Percentiles rank a stretch among this genome's conserved stretches.
These are phyloP conservation scores for Achroia grisella DNA, from an alignment of 1,140 invertebrate genomes.

Conservation along the genomic window DNA sequence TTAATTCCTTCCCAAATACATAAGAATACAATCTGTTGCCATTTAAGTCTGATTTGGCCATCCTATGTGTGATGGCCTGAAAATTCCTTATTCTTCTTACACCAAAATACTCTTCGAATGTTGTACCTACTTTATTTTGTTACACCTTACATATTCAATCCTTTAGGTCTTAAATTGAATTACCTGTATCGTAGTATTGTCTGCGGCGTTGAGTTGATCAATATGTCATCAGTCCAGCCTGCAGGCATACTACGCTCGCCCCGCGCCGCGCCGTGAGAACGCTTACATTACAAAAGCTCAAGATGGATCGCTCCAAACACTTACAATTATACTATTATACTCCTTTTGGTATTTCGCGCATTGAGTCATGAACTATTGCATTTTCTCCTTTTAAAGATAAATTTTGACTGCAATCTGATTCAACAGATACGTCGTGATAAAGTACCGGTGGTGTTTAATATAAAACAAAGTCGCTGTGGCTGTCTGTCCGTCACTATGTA, in stretches of 20 bases:
- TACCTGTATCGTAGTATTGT: too few species aligned
- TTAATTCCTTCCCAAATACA: too few species aligned
- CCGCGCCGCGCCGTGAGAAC: background rate
- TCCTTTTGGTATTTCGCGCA: background rate
- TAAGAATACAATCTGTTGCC: too few species aligned
- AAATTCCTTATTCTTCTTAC: too few species aligned
- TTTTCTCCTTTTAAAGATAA: slow-evolving; percentile 2
- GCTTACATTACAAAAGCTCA: background rate
- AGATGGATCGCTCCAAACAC: background rate
- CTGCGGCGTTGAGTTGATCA: background rate
- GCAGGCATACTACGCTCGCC: background rate
- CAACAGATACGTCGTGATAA: background rate
- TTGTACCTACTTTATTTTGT: too few species aligned
- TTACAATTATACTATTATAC: background rate
- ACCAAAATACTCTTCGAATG: too few species aligned
- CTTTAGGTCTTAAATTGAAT: too few species aligned
- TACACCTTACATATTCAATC: too few species aligned
- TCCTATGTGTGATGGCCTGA: too few species aligned
- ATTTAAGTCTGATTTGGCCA: too few species aligned
- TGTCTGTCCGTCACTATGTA: too few species aligned
- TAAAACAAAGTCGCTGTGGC: background rate
- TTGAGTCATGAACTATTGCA: slow-evolving; percentile 5
- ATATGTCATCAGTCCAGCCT: background rate
- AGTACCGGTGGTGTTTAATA: background rate
- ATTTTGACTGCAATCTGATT: background rate